phyloP scores from a whole-genome alignment of 2,113 vertebrate genomes.

The Rhineura floridana region DNA sequence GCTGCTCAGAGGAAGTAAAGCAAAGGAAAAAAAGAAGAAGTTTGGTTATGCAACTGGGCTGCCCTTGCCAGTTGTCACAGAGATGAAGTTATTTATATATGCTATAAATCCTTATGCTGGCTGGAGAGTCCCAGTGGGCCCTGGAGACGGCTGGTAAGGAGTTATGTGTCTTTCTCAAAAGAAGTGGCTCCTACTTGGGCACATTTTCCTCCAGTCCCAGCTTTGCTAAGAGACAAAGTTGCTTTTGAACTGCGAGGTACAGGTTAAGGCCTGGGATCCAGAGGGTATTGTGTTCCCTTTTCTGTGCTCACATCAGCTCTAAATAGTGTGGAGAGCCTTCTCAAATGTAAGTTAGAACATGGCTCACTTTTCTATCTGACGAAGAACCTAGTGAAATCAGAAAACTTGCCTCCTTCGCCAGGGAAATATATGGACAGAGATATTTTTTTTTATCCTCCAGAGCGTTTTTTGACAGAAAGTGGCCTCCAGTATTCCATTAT shows the following conservation, averaged over 20 bases:
- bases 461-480: too few relatives aligned
- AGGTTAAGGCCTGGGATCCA: not conserved
- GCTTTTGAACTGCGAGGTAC: not conserved
- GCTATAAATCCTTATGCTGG: not conserved
- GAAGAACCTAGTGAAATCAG: too few relatives aligned
- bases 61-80: not conserved
- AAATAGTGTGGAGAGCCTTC: too few relatives aligned
- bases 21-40: not conserved
- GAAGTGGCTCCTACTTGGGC: too few relatives aligned
- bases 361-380: too few relatives aligned
- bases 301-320: not conserved
- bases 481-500: too few relatives aligned
- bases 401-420: too few relatives aligned
- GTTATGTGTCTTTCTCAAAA: not conserved
- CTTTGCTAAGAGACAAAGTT: not conserved
- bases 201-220: not conserved
- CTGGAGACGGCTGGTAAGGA: not conserved
- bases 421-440: not conserved
- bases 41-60: not conserved
- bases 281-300: not conserved
- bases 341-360: too few relatives aligned
- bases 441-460: not conserved
- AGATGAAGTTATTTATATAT: not conserved
- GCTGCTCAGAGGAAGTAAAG: not conserved
- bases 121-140: not conserved